Base-by-base conservation (phyloP, 2,113 vertebrate genomes). In the Trachemys scripta region DNA sequence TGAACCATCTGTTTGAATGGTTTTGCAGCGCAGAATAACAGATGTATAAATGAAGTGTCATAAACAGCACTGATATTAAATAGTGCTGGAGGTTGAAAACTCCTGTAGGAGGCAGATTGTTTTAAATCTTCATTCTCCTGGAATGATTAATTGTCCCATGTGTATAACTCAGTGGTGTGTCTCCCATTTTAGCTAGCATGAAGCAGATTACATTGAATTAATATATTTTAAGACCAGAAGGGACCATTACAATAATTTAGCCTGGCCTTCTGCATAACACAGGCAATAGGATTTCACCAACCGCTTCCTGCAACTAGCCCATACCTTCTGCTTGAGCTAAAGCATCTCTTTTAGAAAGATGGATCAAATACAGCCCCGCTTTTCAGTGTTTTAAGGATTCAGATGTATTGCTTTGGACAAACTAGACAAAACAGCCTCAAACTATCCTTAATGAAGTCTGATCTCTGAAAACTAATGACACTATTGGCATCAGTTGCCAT, bases 1-100 rank as follows among this genome's bases (percentile, higher is more conserved):
- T 20, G 92, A 96, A 97, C 94, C 97, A 96, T 93, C 96, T 95
- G 96, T 93, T 94, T 97, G 95, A 96, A 95, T 91, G 90, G 89
- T 83, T 97, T 94, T 87, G 87, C 83, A 75, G 87, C 45, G 47
- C 0, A 47, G 94, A 91, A 25, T 29, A 94, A 75, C 96, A 97
- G 97, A 97, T 96, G 96, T 85, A 81, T 84, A 57, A 95, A 95
- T 80, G 59, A 59, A 78, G 96, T 93, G 90, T 90, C 93, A 45
- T 65, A 17, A 94, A 91, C 0, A 27, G 57, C 42, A 47, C 24
- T 78, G 75, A 42, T 78, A 78, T 78, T 78, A 78, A 78, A 78
- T 38, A 47, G 6, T 84, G 79, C 87, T 59, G 87, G 90, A 93
- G 87, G 78, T 72, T 95, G 82, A 93, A 95, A 95, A 97, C 89